Base-by-base conservation (phyloP, 2,797 vertebrate genomes). In the Hoplostethus atlanticus region DNA sequence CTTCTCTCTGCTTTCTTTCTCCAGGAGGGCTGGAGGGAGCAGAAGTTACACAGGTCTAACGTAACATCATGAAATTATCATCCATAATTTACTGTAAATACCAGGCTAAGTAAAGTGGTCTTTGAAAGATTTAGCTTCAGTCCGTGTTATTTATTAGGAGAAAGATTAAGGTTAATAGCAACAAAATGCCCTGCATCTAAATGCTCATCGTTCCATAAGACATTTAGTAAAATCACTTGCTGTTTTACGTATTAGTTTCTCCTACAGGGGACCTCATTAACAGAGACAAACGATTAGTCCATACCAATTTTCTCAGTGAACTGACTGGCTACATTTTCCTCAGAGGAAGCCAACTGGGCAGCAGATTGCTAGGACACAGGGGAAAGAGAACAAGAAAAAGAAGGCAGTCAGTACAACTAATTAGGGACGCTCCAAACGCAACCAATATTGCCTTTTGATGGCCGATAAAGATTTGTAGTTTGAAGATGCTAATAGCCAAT, bases 261-360 rank as follows among this genome's bases (percentile, higher is more conserved):
- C 28, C 34, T 25, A 34, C 48, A 40, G 34, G 17, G n/a, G 31
- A 15, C 40, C 60, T 54, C 16, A 50, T 56, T 30, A 56, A 60
- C 21, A n/a, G 21, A 67, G 30, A 64, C 12, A 46, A 50, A n/a
- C 63, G 36, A 52, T 76, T 59, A 64, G 17, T 68, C 11, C 77
- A n/a, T 95, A 98, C 98, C 97, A 74, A 98, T 95, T 95, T 96
- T 96, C 71, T 95, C 88, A 77, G 94, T 92, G 73, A 94, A 90
- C 7, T 96, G 92, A 81, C 84, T 89, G 12, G 62, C 76, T 90
- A 42, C 63, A 60, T 92, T 83, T 81, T 96, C 95, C 84, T 92
- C 82, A 47, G 93, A 85, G 28, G 92, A 62, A 40, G 89, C 73
- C 31, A 91, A 69, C 63, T 93, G 87, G 71, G 87, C 77, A 79